A percentile compares a stretch with the other conserved stretches of the same genome.
phyloP scores from a whole-genome alignment of 2,113 vertebrate species.

The Seriola dumerili region DNA sequence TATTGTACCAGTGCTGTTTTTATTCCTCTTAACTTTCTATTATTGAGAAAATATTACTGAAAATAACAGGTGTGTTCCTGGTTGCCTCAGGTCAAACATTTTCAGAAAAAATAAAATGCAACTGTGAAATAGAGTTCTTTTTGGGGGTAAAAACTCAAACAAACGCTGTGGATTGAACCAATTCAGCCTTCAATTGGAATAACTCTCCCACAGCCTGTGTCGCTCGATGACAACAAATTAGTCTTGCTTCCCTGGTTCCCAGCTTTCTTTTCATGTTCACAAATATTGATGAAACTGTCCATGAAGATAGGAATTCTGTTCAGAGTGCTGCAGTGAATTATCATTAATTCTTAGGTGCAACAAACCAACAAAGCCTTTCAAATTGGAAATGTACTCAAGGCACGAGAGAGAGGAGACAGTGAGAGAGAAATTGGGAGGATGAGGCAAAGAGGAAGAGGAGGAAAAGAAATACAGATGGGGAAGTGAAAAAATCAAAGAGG shows the following conservation, averaged over 20 bases:
- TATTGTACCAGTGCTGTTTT: neutral
- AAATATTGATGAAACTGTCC: slow-evolving; percentile 60
- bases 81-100: neutral
- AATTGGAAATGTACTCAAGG: slow-evolving; percentile 44
- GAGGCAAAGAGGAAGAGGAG: neutral
- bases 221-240: slow-evolving; percentile 52
- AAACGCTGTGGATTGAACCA: slow-evolving; percentile 21
- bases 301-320: slow-evolving; percentile 51
- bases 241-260: slow-evolving; percentile 40
- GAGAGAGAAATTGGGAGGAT: neutral
- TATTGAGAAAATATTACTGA: neutral
- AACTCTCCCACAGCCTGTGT: slow-evolving; percentile 16
- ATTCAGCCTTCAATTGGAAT: slow-evolving; percentile 32
- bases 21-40: fast-evolving
- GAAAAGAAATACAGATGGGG: neutral
- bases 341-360: slow-evolving; percentile 52
- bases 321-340: slow-evolving; percentile 37
- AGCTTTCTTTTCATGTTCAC: slow-evolving; percentile 48
- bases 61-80: neutral
- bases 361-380: slow-evolving; percentile 59
- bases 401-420: slow-evolving; percentile 1
- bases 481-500: neutral
- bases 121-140: neutral
- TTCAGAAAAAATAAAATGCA: neutral
- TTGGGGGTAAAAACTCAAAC: neutral